Percentiles rank a stretch among this genome's conserved stretches.
Conservation (phyloP, 2,888 invertebrate genomes). For the Amphipoea lucens region DNA sequence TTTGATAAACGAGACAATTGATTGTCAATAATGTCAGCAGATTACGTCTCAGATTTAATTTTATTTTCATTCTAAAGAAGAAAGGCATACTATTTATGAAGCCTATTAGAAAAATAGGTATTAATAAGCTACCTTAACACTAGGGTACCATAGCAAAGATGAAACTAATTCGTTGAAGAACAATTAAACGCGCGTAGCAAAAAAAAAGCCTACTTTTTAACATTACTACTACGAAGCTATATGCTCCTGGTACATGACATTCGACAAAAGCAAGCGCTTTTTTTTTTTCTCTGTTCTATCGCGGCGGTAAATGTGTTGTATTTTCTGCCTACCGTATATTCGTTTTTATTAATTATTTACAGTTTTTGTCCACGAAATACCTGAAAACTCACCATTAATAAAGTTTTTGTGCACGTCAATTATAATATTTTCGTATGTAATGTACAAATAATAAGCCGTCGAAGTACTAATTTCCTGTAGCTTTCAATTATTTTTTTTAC, state of each 20-base stretch:
- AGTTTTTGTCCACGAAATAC: background rate
- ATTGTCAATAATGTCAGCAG: conserved; percentile 32
- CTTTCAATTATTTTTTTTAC: background rate
- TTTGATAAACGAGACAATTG: conserved; percentile 48
- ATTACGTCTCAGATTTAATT: conserved; percentile 28
- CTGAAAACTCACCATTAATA: background rate
- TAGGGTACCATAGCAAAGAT: conserved; percentile 39
- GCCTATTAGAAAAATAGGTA: conserved; percentile 22
- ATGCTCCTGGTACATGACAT: conserved; percentile 57
- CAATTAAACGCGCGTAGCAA: background rate
- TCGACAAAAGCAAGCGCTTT: conserved; percentile 42
- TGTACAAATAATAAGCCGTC: too few species aligned
- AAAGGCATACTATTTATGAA: background rate
- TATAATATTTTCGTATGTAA: too few species aligned
- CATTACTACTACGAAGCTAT: conserved; percentile 15
- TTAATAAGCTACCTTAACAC: conserved; percentile 27
- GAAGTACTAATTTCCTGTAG: background rate
- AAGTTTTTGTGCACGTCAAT: too few species aligned
- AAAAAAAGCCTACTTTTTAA: conserved; percentile 21
- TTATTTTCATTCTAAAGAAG: conserved; percentile 7
- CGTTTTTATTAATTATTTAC: background rate
- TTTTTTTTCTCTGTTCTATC: conserved; percentile 12
- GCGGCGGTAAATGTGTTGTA: background rate
- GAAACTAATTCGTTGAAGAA: conserved; percentile 2
- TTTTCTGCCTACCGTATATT: background rate